Evolutionary conservation across 2,113 vertebrate genomes (phyloP), one percentile per base, ranked within the genome.

Genomic region (Syngnathus typhle): DNA sequence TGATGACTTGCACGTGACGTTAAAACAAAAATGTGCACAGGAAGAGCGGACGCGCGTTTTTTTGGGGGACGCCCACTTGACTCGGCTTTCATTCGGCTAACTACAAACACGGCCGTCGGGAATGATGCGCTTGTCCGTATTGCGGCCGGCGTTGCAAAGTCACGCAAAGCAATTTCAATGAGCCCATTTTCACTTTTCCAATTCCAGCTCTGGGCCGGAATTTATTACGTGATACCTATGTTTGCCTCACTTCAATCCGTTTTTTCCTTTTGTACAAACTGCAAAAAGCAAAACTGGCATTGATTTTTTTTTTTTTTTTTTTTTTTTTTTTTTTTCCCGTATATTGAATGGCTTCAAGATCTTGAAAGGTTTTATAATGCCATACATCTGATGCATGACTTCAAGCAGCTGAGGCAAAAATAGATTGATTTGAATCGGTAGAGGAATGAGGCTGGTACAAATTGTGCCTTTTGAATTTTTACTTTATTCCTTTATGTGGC

Each of bases 81-180:
- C 49, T 51, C 10, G 16, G 7, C 4, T 51, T n/a, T 51, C 11
- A n/a, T 2, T 5, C 19, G 2, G 6, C 27, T 27, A 27, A 27
- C 27, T 27, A 13, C 49, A 51, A 51, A 51, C 49, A 51, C 3
- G 18, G 18, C 1, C 47, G n/a, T n/a, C 47, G 6, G n/a, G 8
- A 49, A 1, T 10, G 49, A 2, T 21, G n/a, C 0, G n/a, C 49
- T 49, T 19, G 6, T 49, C 18, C 7, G 47, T 19, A 49, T 49
- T 19, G 18, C 18, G 2, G 47, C 18, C 6, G 18, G 1, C 0
- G 44, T 46, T 49, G 49, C 65, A 23, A 66, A 76, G 73, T 84
- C 54, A 60, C 60, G 61, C 59, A 27, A 68, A 64, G 36, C 51
- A 54, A 54, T 23, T 54, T 10, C 19, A 21, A 55, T 0, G 10